These are phyloP conservation scores for Oxycera nigricornis DNA, from an alignment of 2,888 invertebrate genomes.

Conservation along the genomic window DNA sequence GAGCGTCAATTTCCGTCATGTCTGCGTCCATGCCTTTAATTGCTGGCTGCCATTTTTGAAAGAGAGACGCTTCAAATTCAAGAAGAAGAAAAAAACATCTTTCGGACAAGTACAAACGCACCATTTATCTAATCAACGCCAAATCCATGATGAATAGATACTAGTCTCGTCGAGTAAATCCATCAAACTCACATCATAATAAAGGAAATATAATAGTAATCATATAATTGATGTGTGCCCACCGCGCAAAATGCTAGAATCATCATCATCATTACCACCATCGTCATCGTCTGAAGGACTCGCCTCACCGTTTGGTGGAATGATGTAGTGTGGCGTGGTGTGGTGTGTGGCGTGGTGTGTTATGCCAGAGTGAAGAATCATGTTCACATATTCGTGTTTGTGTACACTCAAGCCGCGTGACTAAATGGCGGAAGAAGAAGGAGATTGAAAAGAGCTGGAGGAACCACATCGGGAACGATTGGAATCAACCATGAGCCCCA, in stretches of 20 bases:
- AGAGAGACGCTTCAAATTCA: neutral
- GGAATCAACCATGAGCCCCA: neutral
- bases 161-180: neutral
- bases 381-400: neutral
- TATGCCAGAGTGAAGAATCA: neutral
- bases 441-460: neutral
- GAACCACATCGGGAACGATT: neutral
- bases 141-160: conserved; percentile 28
- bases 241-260: conserved; percentile 8
- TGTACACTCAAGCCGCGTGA: conserved; percentile 5
- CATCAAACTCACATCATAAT: conserved; percentile 27
- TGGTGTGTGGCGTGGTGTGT: neutral
- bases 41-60: conserved; percentile 4
- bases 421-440: conserved; percentile 22
- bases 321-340: neutral
- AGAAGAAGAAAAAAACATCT: neutral
- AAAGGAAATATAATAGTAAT: conserved; percentile 33
- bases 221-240: conserved; percentile 29
- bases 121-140: conserved; percentile 35
- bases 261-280: neutral
- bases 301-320: neutral
- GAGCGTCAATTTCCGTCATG: conserved; percentile 10
- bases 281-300: conserved; percentile 19
- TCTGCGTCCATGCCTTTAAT: neutral
- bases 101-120: neutral